Evolutionary conservation across 2,797 vertebrate species (phyloP), one percentile per base, ranked within the genome.

Genomic region (Brachymystax lenok): DNA sequence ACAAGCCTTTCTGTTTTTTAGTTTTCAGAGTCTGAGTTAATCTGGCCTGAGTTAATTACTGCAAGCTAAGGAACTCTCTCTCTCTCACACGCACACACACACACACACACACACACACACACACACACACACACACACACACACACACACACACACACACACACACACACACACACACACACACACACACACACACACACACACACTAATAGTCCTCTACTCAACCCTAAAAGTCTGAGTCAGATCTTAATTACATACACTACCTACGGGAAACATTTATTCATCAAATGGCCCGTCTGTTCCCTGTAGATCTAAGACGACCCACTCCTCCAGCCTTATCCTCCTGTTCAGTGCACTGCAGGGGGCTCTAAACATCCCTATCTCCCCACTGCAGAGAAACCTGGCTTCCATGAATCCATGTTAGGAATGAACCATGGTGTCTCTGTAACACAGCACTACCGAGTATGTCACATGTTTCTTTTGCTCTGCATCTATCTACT

Each of bases 31-130:
- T 80, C 59, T 56, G 7, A 71, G 46, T 75, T 73, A 77, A 85
- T 75, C 80, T 71, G 61, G 35, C 30, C 74, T 82, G 40, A 46
- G 46, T 71, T 71, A 79, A 86, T 82, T 83, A 80, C 77, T 68
- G 35, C 27, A 64, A 74, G 7, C 68, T 40, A 8, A 69, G 68
- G 16, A 28, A 40, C 67, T 33, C 30, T 6, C 27, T 14, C 13
- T 17, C 27, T 1, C 27, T 1, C n/a, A 28, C n/a, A 28, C 27
- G 30, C n/a, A 28, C n/a, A 28, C 27, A 66, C n/a, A 28, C n/a
- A 3, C 27, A 66, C n/a, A 28, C n/a, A 28, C 4, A 28, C n/a
- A 66, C 63, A 28, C 63, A 66, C 63, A 28, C 63, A 66, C 63
- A 28, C 8, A 66, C 24, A 28, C 63, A 27, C 24, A 28, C 24